These are phyloP conservation scores for Arge pagana DNA, from an alignment of 2,888 invertebrate genomes.

Conservation along the genomic window DNA sequence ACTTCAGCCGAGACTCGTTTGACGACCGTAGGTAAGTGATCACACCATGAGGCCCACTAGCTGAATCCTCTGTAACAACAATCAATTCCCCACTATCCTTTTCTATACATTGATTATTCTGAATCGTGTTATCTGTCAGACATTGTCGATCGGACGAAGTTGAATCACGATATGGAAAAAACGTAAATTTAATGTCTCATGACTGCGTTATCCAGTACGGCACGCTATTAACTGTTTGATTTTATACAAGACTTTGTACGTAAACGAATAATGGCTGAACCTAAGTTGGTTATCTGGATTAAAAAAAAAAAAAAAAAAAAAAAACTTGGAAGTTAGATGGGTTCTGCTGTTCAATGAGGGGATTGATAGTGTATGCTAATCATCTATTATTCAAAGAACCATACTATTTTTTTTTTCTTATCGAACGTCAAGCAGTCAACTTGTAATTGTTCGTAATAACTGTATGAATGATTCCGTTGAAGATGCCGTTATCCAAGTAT, in stretches of 20 bases:
- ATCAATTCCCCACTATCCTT: conserved; percentile 29
- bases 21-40: conserved; percentile 78
- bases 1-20: conserved; percentile 86
- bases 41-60: conserved; percentile 38
- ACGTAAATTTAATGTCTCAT: background rate
- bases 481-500: conserved; percentile 1
- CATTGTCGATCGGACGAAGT: background rate
- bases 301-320: no score
- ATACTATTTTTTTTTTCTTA: background rate
- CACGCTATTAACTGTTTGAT: background rate
- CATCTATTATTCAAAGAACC: background rate
- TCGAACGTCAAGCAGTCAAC: background rate
- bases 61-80: conserved; percentile 27
- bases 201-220: background rate
- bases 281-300: background rate
- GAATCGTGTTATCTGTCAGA: conserved; percentile 8
- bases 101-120: conserved; percentile 30
- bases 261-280: background rate
- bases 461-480: background rate
- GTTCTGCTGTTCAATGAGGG: conserved; percentile 6
- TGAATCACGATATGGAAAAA: no score
- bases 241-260: background rate
- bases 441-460: background rate
- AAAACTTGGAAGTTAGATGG: conserved; percentile 2
- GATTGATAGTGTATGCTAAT: background rate